Evolutionary conservation across 2,797 vertebrate species (phyloP).

Genomic region (Hydrocynus forskahlii): DNA sequence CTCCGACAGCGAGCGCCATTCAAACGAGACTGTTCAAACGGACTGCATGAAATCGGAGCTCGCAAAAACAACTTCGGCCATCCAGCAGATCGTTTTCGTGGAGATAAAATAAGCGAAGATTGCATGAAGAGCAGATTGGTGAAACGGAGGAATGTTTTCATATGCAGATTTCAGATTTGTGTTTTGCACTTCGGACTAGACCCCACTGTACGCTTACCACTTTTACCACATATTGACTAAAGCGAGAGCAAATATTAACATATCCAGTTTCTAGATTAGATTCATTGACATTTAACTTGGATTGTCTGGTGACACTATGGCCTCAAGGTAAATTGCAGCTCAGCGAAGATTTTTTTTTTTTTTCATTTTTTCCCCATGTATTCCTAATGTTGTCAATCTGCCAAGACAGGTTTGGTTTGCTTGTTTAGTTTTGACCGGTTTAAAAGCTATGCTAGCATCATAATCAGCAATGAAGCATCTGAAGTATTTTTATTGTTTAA

Average conservation of each 20-base stretch:
- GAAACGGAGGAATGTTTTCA: slow-evolving; percentile 3
- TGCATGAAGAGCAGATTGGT: background rate
- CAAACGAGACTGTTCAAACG: slow-evolving; percentile 1
- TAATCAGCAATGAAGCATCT: too few relatives aligned
- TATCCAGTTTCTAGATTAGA: background rate
- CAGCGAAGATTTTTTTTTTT: too few relatives aligned
- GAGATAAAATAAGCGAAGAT: slow-evolving; percentile 20
- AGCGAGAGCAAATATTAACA: background rate
- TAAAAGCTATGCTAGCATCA: too few relatives aligned
- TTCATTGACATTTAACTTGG: background rate
- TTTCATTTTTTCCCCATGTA: too few relatives aligned
- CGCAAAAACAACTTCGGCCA: background rate
- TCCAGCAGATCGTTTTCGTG: slow-evolving; percentile 11
- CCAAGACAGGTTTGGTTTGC: too few relatives aligned
- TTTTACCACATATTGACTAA: background rate
- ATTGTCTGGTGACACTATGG: too few relatives aligned
- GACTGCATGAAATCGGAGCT: background rate
- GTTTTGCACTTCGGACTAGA: background rate
- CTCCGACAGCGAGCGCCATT: background rate
- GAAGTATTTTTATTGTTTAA: too few relatives aligned
- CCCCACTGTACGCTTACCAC: background rate
- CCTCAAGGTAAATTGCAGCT: too few relatives aligned
- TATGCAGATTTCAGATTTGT: background rate
- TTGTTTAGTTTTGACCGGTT: too few relatives aligned
- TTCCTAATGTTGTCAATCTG: too few relatives aligned